Evolutionary conservation across 2,797 vertebrate species (phyloP).

Genomic region (Alcedo atthis): DNA sequence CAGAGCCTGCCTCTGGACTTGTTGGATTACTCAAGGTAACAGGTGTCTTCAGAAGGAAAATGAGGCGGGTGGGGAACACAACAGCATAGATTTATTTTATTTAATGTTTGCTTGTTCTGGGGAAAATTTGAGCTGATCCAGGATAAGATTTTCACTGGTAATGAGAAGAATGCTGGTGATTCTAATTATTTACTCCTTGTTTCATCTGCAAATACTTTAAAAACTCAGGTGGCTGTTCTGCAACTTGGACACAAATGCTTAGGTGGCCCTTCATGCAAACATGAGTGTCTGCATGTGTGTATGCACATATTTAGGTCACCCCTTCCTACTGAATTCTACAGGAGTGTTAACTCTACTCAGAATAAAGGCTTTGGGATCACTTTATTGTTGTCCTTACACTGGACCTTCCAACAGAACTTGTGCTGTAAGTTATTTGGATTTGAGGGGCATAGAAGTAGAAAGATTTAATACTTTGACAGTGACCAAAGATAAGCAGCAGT

Average conservation of each 20-base stretch:
- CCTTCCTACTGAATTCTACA: background rate
- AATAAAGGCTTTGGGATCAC: background rate
- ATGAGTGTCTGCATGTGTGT: too few relatives aligned
- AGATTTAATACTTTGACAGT: background rate
- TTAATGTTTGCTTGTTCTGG: background rate
- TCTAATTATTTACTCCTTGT: background rate
- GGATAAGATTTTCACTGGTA: background rate
- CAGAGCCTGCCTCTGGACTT: constrained; percentile 94
- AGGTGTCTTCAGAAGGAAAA: background rate
- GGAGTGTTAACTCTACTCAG: background rate
- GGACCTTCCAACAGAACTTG: background rate
- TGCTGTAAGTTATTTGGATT: background rate
- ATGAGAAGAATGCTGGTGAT: background rate
- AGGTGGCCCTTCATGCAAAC: background rate
- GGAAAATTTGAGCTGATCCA: background rate
- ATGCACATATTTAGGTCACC: background rate
- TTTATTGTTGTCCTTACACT: background rate
- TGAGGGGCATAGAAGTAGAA: background rate
- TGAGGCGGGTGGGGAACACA: background rate
- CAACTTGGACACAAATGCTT: background rate
- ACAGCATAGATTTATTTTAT: background rate
- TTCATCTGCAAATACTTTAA: background rate
- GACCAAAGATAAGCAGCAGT: background rate
- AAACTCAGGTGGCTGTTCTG: background rate
- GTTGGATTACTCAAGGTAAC: constrained; percentile 90